phyloP scores from a whole-genome alignment of 2,797 vertebrate genomes.

The Melanotaenia nigrans region DNA sequence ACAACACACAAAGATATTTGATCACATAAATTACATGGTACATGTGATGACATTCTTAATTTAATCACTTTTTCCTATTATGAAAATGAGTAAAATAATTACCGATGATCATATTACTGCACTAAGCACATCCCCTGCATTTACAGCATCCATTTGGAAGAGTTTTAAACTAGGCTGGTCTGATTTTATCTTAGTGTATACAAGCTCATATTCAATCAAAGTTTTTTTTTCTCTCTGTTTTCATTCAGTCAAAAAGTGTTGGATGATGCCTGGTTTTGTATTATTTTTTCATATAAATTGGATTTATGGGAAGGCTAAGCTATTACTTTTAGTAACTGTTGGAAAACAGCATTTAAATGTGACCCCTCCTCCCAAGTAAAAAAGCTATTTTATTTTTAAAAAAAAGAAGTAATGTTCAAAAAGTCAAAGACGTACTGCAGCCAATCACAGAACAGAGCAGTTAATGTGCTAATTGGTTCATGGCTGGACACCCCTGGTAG shows the following conservation, averaged over 20 bases:
- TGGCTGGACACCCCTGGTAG: neutral
- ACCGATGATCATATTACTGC: neutral
- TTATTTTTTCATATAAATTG: neutral
- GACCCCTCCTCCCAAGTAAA: neutral
- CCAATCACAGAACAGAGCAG: neutral
- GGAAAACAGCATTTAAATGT: neutral
- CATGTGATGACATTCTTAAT: neutral
- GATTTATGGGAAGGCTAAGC: neutral
- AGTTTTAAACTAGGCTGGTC: neutral
- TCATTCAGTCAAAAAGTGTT: neutral
- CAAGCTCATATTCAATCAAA: neutral
- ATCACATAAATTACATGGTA: neutral
- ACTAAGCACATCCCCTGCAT: neutral
- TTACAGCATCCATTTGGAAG: neutral
- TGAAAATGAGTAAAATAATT: slow-evolving; percentile 1
- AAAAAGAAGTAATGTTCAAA: neutral
- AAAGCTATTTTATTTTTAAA: neutral
- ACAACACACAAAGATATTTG: neutral
- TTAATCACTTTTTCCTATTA: neutral
- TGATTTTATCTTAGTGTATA: neutral
- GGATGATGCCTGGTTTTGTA: neutral
- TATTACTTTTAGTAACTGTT: neutral
- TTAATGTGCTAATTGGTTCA: neutral
- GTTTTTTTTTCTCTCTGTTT: neutral
- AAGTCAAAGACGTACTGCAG: neutral